These are phyloP conservation scores for Cossypha caffra DNA, from an alignment of 2,797 vertebrate genomes.

Conservation along the genomic window DNA sequence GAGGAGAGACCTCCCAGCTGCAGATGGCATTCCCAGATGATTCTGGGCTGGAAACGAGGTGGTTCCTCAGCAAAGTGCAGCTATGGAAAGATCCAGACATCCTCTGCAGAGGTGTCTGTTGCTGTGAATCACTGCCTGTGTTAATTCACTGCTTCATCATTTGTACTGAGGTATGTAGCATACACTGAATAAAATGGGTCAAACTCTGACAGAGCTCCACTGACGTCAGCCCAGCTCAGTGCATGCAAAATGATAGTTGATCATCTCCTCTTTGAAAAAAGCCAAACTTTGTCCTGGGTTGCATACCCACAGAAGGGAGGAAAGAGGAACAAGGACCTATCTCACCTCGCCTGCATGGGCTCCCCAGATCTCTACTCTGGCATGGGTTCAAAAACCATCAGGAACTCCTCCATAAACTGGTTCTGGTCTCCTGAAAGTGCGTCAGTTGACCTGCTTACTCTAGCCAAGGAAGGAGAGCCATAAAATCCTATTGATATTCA, in stretches of 20 bases:
- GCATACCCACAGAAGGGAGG: neutral
- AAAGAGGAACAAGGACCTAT: neutral
- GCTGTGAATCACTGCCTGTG: slow-evolving; percentile 42
- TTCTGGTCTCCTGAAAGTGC: neutral
- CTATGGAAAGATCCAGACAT: slow-evolving; percentile 22
- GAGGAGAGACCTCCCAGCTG: neutral
- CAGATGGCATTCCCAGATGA: neutral
- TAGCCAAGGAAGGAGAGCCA: neutral
- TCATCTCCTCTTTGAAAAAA: neutral
- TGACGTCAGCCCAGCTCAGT: neutral
- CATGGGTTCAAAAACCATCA: neutral
- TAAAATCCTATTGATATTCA: neutral
- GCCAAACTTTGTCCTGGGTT: neutral
- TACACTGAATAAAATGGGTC: slow-evolving; percentile 38
- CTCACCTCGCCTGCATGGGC: neutral
- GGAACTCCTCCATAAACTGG: neutral
- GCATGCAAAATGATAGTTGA: neutral
- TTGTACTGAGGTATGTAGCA: neutral
- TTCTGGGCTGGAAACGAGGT: neutral
- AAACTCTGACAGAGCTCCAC: neutral
- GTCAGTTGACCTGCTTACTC: neutral
- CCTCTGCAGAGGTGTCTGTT: slow-evolving; percentile 19
- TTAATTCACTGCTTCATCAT: slow-evolving; percentile 41
- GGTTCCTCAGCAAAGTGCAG: neutral
- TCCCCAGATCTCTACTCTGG: neutral